Conservation (phyloP, 2,888 invertebrate species). For the Branchellion lobata region DNA sequence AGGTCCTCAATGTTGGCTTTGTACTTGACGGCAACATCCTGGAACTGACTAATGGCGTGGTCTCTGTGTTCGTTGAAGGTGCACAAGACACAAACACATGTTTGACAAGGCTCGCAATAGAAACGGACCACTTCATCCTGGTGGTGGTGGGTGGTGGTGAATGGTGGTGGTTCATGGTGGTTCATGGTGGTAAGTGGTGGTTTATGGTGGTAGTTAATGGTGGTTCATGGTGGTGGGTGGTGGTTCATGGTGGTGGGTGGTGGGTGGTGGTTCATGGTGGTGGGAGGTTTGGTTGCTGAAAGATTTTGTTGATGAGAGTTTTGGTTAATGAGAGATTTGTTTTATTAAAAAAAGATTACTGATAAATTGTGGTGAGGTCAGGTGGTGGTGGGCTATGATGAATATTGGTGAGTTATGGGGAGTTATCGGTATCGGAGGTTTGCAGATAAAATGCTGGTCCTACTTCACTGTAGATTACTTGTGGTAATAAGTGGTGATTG, state of each 20-base stretch:
- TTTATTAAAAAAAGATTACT: too few relatives aligned
- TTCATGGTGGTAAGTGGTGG: background rate
- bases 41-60: constrained; percentile 52
- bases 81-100: constrained; percentile 62
- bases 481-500: too few relatives aligned
- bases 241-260: background rate
- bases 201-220: background rate
- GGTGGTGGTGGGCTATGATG: too few relatives aligned
- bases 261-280: background rate
- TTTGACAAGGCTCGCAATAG: constrained; percentile 62
- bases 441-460: too few relatives aligned
- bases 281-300: background rate
- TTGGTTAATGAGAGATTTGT: too few relatives aligned
- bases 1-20: constrained; percentile 60
- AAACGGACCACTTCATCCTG: constrained; percentile 57
- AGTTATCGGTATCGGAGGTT: too few relatives aligned
- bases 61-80: constrained; percentile 61
- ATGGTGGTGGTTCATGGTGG: background rate
- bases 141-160: constrained; percentile 54
- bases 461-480: too few relatives aligned
- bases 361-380: too few relatives aligned
- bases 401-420: too few relatives aligned
- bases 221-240: background rate
- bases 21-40: constrained; percentile 60
- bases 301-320: too few relatives aligned